These are phyloP conservation scores for Abscondita cerata DNA, from an alignment of 2,888 invertebrate genomes.

Conservation along the genomic window DNA sequence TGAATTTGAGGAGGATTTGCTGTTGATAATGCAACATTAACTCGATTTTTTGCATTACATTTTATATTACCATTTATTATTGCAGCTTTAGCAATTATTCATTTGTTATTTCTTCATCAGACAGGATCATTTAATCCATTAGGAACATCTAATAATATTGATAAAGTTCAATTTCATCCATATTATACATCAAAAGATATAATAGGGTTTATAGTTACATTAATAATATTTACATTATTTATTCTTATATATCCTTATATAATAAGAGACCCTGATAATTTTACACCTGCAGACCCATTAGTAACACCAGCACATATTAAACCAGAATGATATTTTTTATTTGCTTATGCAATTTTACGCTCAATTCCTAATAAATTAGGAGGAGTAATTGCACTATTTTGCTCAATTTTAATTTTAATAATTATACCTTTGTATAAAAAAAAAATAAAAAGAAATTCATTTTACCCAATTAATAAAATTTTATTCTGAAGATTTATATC, in stretches of 20 bases:
- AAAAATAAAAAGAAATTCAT: conserved; percentile 66
- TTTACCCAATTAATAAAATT: conserved; percentile 68
- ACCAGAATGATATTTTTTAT: conserved; percentile 86
- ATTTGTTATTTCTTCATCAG: conserved; percentile 71
- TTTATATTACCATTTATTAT: conserved; percentile 77
- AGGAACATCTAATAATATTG: conserved; percentile 69
- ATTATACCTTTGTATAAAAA: conserved; percentile 66
- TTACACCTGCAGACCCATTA: conserved; percentile 72
- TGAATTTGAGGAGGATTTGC: conserved; percentile 82
- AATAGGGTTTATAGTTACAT: conserved; percentile 65
- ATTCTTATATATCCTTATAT: conserved; percentile 65
- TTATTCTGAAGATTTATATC: conserved; percentile 66
- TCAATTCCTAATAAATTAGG: conserved; percentile 83
- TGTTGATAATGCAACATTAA: conserved; percentile 75
- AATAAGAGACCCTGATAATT: conserved; percentile 77
- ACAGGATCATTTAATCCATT: conserved; percentile 73
- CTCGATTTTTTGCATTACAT: conserved; percentile 79
- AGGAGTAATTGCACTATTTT: conserved; percentile 71
- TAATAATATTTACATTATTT: conserved; percentile 63
- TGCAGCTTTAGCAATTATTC: conserved; percentile 66
- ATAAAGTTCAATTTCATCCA: conserved; percentile 74
- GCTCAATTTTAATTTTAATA: conserved; percentile 73
- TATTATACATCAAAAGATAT: conserved; percentile 72
- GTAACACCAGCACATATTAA: conserved; percentile 78
- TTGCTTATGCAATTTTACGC: conserved; percentile 81